Conservation (phyloP, 2,113 vertebrate genomes). For the Caracal caracal region DNA sequence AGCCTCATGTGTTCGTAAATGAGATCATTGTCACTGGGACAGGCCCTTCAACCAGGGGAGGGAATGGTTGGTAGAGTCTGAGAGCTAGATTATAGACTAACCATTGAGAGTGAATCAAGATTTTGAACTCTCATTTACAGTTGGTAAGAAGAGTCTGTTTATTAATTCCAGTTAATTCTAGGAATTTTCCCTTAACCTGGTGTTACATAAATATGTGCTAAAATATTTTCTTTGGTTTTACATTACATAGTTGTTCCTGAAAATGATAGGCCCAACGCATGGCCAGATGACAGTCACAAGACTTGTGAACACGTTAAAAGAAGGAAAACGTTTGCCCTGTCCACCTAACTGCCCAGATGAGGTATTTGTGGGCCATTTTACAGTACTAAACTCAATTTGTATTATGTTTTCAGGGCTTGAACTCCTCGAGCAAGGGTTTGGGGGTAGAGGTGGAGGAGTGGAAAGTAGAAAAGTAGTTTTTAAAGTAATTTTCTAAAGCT, state of each 20-base stretch:
- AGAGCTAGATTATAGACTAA: neutral
- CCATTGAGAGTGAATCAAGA: neutral
- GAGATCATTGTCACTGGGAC: neutral
- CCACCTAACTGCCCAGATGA: constrained; percentile 90
- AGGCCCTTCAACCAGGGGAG: no score
- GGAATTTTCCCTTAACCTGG: neutral
- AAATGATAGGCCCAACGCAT: constrained; percentile 93
- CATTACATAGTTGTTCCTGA: constrained; percentile 90
- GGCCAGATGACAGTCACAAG: constrained; percentile 97
- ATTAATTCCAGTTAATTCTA: neutral
- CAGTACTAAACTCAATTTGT: neutral
- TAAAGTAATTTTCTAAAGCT: neutral
- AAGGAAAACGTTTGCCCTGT: constrained; percentile 90
- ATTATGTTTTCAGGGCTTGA: neutral
- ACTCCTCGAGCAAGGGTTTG: neutral
- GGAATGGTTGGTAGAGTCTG: neutral
- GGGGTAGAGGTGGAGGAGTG: neutral
- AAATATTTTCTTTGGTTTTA: constrained; percentile 25
- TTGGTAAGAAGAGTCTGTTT: neutral
- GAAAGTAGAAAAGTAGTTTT: neutral
- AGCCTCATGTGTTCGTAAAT: neutral
- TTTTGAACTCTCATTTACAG: neutral
- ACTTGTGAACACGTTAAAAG: constrained; percentile 90
- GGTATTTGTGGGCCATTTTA: constrained; percentile 82
- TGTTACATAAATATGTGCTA: neutral